phyloP scores from a whole-genome alignment of 2,797 vertebrate species.

The Gallinago nigripennis region DNA sequence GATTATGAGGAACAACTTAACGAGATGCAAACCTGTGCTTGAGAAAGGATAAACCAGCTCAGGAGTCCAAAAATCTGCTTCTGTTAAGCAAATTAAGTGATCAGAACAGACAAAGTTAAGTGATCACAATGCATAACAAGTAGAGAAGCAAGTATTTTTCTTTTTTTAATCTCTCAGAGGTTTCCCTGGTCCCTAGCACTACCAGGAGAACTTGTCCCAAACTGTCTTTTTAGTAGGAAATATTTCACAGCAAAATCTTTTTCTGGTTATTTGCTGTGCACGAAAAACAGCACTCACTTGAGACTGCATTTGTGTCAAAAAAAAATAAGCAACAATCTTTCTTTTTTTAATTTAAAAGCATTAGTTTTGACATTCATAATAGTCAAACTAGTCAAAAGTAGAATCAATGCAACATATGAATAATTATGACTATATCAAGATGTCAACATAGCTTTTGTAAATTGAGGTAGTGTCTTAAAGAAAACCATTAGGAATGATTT shows the following conservation, averaged over 20 bases:
- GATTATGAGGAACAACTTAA: constrained; percentile 25
- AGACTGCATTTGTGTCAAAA: background rate
- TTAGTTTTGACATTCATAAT: background rate
- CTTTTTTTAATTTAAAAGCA: background rate
- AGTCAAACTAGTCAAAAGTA: background rate
- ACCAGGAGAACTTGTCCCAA: background rate
- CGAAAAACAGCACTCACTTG: background rate
- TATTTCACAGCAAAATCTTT: background rate
- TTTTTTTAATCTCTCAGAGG: background rate
- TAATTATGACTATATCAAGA: background rate
- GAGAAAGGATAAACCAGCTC: constrained; percentile 22
- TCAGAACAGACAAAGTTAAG: background rate
- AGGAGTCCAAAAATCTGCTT: background rate
- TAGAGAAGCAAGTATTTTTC: background rate
- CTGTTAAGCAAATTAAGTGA: constrained; percentile 9
- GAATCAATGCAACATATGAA: background rate
- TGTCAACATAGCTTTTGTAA: background rate
- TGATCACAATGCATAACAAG: background rate
- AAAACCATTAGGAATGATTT: background rate
- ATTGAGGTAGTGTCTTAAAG: background rate
- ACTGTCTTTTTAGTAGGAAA: background rate
- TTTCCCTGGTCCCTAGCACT: background rate
- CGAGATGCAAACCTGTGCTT: background rate
- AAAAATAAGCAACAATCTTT: background rate
- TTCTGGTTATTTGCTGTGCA: background rate